phyloP scores from a whole-genome alignment of 2,888 invertebrate species.

The Drosophila siamana region DNA sequence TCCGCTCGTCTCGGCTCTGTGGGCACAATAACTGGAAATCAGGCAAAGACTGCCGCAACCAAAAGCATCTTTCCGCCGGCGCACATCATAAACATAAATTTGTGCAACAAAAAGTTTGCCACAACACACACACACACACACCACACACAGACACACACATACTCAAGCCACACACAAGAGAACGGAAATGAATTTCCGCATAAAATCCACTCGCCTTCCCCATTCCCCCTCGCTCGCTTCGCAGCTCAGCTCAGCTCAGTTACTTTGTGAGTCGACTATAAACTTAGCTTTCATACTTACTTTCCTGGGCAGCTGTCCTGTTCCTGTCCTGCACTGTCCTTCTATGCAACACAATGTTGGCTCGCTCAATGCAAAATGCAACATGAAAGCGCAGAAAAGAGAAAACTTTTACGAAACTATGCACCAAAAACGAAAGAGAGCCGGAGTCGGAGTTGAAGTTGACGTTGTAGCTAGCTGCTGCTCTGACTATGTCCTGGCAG shows the following conservation, averaged over 20 bases:
- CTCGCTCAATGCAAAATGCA: slow-evolving; percentile 66
- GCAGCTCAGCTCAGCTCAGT: slow-evolving; percentile 10
- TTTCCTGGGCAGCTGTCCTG: slow-evolving; percentile 60
- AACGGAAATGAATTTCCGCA: slow-evolving; percentile 78
- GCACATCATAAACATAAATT: slow-evolving; percentile 77
- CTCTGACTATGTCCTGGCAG: slow-evolving; percentile 16
- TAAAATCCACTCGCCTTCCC: slow-evolving; percentile 52
- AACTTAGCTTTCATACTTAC: slow-evolving; percentile 71
- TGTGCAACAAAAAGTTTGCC: slow-evolving; percentile 57
- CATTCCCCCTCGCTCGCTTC: not conserved
- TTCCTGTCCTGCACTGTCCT: slow-evolving; percentile 20
- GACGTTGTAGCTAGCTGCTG: not conserved
- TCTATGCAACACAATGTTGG: slow-evolving; percentile 66
- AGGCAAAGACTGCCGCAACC: slow-evolving; percentile 63
- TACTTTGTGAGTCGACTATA: slow-evolving; percentile 65
- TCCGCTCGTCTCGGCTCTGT: not conserved
- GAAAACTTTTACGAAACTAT: slow-evolving; percentile 63
- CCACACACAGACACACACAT: slow-evolving; percentile 23
- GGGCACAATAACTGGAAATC: slow-evolving; percentile 71
- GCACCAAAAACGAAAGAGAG: slow-evolving; percentile 28
- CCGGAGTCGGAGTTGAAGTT: slow-evolving; percentile 6
- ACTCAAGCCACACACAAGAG: slow-evolving; percentile 48
- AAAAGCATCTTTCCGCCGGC: slow-evolving; percentile 70
- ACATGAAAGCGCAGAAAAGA: slow-evolving; percentile 63
- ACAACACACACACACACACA: slow-evolving; percentile 31